Evolutionary conservation across 2,888 invertebrate species (phyloP), one percentile per base, ranked within the genome.

Genomic region (Netelia virgata): DNA sequence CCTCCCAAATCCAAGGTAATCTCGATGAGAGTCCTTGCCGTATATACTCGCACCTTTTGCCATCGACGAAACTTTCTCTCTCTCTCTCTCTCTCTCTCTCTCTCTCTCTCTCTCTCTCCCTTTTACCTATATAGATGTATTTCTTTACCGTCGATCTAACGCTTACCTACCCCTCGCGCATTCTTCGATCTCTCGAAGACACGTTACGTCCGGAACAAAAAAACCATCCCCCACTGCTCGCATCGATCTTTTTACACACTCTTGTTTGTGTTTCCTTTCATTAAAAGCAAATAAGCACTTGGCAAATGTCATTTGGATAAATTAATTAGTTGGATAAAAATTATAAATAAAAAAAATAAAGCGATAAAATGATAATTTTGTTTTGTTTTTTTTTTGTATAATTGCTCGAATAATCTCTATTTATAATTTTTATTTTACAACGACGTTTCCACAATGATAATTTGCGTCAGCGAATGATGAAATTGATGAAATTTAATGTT

Each of bases 1-100:
- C 64, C 76, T 66, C 72, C 61, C 77, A 82, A 82, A 79, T 72
- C 66, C 61, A 41, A 73, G 16, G 72, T 82, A 77, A 82, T 73
- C 82, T 73, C 61, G n/a, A 72, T 55, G 82, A 77, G 68, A 77
- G 50, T n/a, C 74, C 63, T 53, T 64, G 50, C 28, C 74, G 16
- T 50, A 74, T 74, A 28, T 68, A 69, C 74, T 72, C 68, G 20
- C 66, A 82, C 72, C 70, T 64, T 77, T 61, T 69, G 47, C 69
- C 50, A 57, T 41, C 23, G 53, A 50, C 47, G 16, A 1, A 36
- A 9, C 23, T 53, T 50, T 75, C 11, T 28, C 28, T 28, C 28
- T 28, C 28, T n/a, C n/a, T 61, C 59, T 61, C 59, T 0, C 20
- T 23, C 23, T 23, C 9, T 23, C 23, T 59, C 6, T 5, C n/a